These are phyloP conservation scores for Florisuga fusca DNA, from an alignment of 2,797 vertebrate genomes.

Conservation along the genomic window DNA sequence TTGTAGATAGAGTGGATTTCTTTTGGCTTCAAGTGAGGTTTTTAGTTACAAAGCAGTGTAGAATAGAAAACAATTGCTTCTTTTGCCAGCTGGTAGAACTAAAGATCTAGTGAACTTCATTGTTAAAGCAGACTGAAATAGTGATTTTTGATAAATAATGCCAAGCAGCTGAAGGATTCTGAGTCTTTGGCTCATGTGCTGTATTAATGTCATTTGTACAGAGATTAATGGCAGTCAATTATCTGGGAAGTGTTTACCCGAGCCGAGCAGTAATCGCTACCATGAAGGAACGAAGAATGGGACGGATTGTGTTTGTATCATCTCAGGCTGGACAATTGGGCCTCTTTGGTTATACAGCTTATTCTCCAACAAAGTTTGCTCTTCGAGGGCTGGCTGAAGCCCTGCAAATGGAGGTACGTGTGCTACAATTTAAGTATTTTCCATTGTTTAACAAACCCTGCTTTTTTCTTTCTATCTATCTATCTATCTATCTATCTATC, in stretches of 20 bases:
- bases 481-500: too few species aligned
- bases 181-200: not conserved
- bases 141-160: not conserved
- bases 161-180: not conserved
- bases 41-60: not conserved
- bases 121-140: not conserved
- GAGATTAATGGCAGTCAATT: constrained; percentile 97
- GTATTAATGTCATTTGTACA: constrained; percentile 62
- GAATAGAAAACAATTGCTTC: not conserved
- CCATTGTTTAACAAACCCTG: not conserved
- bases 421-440: not conserved
- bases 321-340: constrained; percentile 97
- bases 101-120: not conserved
- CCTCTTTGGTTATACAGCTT: constrained; percentile 93
- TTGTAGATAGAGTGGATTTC: not conserved
- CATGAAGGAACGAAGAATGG: constrained; percentile 97
- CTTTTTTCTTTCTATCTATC: not conserved
- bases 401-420: constrained; percentile 95
- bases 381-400: constrained; percentile 94
- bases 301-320: constrained; percentile 94
- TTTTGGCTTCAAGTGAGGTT: not conserved
- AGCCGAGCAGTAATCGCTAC: constrained; percentile 92
- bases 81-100: not conserved
- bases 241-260: constrained; percentile 96
- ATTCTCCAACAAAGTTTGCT: constrained; percentile 96